These are phyloP conservation scores for Haplochromis burtoni DNA, from an alignment of 2,113 vertebrate genomes.

Conservation along the genomic window DNA sequence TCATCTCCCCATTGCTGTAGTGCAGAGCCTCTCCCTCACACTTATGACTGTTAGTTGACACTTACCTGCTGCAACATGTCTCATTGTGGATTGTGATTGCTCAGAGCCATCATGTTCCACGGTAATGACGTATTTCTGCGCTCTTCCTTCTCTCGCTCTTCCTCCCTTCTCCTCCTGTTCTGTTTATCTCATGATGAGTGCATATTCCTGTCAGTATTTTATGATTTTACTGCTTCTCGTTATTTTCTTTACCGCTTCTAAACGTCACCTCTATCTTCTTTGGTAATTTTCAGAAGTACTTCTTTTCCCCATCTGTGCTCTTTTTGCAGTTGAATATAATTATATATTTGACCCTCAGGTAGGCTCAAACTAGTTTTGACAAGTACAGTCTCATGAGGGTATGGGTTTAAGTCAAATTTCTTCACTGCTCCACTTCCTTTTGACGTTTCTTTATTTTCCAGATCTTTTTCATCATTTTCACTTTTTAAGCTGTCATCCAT, in stretches of 20 bases:
- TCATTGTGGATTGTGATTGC: conserved; percentile 2
- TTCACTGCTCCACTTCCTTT: neutral
- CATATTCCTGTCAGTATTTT: neutral
- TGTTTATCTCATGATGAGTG: neutral
- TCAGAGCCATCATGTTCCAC: neutral
- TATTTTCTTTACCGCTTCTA: neutral
- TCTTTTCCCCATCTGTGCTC: neutral
- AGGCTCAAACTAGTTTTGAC: neutral
- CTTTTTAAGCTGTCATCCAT: neutral
- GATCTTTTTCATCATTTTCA: neutral
- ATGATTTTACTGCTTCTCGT: neutral
- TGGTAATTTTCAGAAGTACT: neutral
- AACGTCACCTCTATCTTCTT: neutral
- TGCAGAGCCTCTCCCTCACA: conserved; percentile 1
- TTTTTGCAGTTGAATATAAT: neutral
- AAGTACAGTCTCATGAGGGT: neutral
- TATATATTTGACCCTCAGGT: neutral
- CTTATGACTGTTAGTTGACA: neutral
- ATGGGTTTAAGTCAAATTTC: neutral
- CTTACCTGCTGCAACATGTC: conserved; percentile 31
- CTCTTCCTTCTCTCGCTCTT: neutral
- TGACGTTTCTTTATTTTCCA: neutral
- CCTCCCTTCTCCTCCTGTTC: neutral
- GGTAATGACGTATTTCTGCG: neutral
- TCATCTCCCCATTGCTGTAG: conserved; percentile 11